A percentile compares a stretch with the other conserved stretches of the same genome.
Conservation (phyloP, 1,140 invertebrate species). For the Gerris buenoi region DNA sequence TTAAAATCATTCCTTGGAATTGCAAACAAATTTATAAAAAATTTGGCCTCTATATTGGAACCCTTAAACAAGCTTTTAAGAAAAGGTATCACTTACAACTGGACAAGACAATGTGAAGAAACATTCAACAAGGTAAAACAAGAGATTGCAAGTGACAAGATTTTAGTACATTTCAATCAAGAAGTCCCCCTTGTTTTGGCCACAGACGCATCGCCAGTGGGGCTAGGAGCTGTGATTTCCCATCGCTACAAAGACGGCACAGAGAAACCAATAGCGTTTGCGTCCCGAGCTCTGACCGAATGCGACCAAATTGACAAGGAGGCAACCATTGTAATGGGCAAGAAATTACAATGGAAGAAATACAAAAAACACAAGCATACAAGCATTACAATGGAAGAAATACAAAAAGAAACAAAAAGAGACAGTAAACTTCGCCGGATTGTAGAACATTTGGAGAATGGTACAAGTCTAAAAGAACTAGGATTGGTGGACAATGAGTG, state of each 20-base stretch:
- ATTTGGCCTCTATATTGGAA: conserved; percentile 8
- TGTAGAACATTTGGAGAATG: no score
- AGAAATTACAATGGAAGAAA: no score
- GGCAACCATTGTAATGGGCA: no score
- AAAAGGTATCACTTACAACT: no score
- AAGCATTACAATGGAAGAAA: no score
- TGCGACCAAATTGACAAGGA: conserved; percentile 34
- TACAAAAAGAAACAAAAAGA: no score
- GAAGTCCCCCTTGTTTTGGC: conserved; percentile 28
- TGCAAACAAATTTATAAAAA: no score
- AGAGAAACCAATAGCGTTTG: conserved; percentile 32
- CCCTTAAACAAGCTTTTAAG: conserved; percentile 20
- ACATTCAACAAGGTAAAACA: conserved; percentile 31
- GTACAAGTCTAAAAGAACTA: no score
- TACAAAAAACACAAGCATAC: no score
- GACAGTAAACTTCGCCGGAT: no score
- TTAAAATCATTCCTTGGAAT: no score
- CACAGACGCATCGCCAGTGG: conserved; percentile 34
- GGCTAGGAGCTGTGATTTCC: conserved; percentile 33
- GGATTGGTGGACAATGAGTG: no score
- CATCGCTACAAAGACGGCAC: conserved; percentile 28
- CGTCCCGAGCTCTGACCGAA: conserved; percentile 30
- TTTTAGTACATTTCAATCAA: conserved; percentile 29
- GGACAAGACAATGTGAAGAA: conserved; percentile 3
- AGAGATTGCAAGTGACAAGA: conserved; percentile 16